Percentiles rank a stretch among this genome's conserved stretches.
Evolutionary conservation across 2,797 vertebrate species (phyloP).

Genomic region (Telmatherina bonti): DNA sequence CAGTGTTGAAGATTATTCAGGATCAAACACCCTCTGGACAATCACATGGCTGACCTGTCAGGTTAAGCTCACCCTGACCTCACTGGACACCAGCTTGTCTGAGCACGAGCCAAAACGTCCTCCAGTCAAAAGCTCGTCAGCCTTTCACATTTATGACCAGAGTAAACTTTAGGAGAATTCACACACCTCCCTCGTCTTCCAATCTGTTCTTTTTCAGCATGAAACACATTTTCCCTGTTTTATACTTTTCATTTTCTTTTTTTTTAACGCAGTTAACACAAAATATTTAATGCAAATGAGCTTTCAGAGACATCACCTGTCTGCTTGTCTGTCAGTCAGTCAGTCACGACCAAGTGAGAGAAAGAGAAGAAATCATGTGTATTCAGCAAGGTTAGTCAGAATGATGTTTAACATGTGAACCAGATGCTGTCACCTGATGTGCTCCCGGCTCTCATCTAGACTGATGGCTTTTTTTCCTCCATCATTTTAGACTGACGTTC

Average conservation of each 20-base stretch:
- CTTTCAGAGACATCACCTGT: too few species aligned
- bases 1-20: constrained; percentile 13
- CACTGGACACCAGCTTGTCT: neutral
- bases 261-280: too few species aligned
- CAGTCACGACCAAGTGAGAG: too few species aligned
- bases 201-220: constrained; percentile 22
- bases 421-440: constrained; percentile 35
- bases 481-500: neutral
- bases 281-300: neutral
- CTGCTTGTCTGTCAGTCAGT: neutral
- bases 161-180: neutral
- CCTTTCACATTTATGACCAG: too few species aligned
- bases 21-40: constrained; percentile 21
- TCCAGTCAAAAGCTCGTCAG: too few species aligned
- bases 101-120: too few species aligned
- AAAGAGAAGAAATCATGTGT: too few species aligned
- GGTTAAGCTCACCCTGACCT: constrained; percentile 18
- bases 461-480: neutral
- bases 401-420: constrained; percentile 30
- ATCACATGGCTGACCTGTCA: constrained; percentile 5
- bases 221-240: constrained; percentile 10
- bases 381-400: too few species aligned
- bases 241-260: too few species aligned
- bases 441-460: constrained; percentile 14
- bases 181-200: constrained; percentile 3